A percentile compares a stretch with the other conserved stretches of the same genome.
Evolutionary conservation across 1,140 invertebrate species (phyloP).

Genomic region (Calephelis virginiensis): DNA sequence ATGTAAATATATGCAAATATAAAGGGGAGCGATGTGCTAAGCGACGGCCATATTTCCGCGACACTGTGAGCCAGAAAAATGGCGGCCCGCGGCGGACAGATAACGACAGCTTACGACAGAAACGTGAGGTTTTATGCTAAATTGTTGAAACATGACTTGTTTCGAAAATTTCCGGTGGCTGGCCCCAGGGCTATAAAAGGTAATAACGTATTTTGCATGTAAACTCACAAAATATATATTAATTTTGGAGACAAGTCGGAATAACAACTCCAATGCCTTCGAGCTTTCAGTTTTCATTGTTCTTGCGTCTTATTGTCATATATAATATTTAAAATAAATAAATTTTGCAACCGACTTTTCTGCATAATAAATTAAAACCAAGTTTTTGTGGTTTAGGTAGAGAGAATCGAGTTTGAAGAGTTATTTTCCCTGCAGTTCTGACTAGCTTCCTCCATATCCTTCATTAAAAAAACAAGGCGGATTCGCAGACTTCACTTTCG

Average conservation of each 20-base stretch:
- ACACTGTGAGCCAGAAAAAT: conserved; percentile 52
- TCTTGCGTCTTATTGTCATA: too few species aligned
- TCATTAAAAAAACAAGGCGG: too few species aligned
- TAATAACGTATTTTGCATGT: conserved; percentile 6
- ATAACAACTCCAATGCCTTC: neutral
- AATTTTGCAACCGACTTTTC: too few species aligned
- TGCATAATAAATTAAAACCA: too few species aligned
- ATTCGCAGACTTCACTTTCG: too few species aligned
- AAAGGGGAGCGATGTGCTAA: conserved; percentile 35
- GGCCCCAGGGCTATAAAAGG: neutral
- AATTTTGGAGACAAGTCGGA: neutral
- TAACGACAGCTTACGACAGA: conserved; percentile 62
- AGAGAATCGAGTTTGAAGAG: too few species aligned
- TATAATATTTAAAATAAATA: too few species aligned
- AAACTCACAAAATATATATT: neutral
- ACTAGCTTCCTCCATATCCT: too few species aligned
- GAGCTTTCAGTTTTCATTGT: too few species aligned
- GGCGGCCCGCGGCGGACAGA: conserved; percentile 44
- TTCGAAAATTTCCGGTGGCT: conserved; percentile 32
- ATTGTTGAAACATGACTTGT: conserved; percentile 64
- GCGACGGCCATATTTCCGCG: conserved; percentile 40
- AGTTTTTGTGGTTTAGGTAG: too few species aligned
- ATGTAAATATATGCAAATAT: conserved; percentile 53
- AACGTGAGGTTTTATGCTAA: conserved; percentile 59
- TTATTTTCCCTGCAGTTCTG: too few species aligned